Percentiles rank a stretch among this genome's conserved stretches.
Evolutionary conservation across 2,113 vertebrate genomes (phyloP).

Genomic region (Entelurus aequoreus): DNA sequence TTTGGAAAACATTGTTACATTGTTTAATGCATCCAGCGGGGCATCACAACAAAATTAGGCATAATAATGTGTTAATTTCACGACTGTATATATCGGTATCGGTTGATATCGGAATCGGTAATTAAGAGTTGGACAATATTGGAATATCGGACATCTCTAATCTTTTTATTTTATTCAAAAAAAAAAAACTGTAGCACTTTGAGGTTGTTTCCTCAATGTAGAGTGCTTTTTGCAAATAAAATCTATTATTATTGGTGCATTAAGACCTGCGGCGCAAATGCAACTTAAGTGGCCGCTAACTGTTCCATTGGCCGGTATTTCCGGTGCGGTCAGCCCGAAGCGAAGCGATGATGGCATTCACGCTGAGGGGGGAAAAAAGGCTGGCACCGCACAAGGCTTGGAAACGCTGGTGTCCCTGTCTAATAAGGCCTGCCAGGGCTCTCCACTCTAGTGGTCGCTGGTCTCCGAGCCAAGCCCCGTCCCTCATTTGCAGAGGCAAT

Average conservation of each 20-base stretch:
- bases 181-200: too few species aligned
- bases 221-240: too few species aligned
- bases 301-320: slow-evolving; percentile 45
- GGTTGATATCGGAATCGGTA: too few species aligned
- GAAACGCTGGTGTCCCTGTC: slow-evolving; percentile 30
- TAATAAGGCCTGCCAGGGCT: slow-evolving; percentile 47
- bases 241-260: neutral
- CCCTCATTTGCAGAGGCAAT: slow-evolving; percentile 48
- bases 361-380: slow-evolving; percentile 45
- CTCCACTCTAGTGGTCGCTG: slow-evolving; percentile 38
- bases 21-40: too few species aligned
- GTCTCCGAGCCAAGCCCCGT: slow-evolving; percentile 49
- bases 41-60: too few species aligned
- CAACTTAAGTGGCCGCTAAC: slow-evolving; percentile 12
- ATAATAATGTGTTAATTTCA: too few species aligned
- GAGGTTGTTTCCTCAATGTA: too few species aligned
- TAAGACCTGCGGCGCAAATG: neutral
- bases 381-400: slow-evolving; percentile 38
- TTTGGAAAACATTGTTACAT: too few species aligned
- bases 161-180: too few species aligned
- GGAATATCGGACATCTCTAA: too few species aligned
- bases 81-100: too few species aligned
- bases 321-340: slow-evolving; percentile 26
- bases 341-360: slow-evolving; percentile 46
- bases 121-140: too few species aligned